A percentile compares a stretch with the other conserved stretches of the same genome.
These are phyloP conservation scores for Vesta saturnalis DNA, from an alignment of 2,888 invertebrate genomes.

Conservation along the genomic window DNA sequence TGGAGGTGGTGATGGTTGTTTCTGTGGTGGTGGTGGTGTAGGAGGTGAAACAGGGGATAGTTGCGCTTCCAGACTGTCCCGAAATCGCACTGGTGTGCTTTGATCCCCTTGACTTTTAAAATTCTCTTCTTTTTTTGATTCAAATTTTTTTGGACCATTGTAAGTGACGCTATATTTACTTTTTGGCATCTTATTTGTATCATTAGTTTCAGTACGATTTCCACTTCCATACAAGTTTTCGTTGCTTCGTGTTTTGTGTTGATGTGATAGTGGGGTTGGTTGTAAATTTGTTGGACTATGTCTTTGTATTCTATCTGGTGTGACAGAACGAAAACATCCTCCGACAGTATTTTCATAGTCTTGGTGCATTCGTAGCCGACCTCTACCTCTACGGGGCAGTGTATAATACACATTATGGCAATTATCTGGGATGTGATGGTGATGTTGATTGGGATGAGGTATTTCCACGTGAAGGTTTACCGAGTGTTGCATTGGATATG, in stretches of 20 bases:
- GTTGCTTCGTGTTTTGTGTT: constrained; percentile 45
- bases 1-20: background rate
- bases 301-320: constrained; percentile 60
- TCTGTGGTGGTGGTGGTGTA: constrained; percentile 40
- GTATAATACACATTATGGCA: constrained; percentile 69
- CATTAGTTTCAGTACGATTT: constrained; percentile 50
- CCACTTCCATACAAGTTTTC: constrained; percentile 49
- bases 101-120: background rate
- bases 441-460: constrained; percentile 34
- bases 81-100: constrained; percentile 26
- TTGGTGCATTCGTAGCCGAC: constrained; percentile 69
- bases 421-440: constrained; percentile 40
- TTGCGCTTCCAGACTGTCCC: constrained; percentile 48
- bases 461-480: constrained; percentile 17
- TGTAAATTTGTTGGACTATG: constrained; percentile 56
- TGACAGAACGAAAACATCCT: constrained; percentile 55
- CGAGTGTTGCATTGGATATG: background rate
- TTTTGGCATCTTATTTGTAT: constrained; percentile 31
- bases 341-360: constrained; percentile 59
- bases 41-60: constrained; percentile 52
- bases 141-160: constrained; percentile 19
- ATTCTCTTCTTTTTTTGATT: background rate
- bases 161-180: constrained; percentile 21
- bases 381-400: constrained; percentile 68
- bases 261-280: constrained; percentile 53